These are phyloP conservation scores for Lithophane leautieri DNA, from an alignment of 2,888 invertebrate species.

Conservation along the genomic window DNA sequence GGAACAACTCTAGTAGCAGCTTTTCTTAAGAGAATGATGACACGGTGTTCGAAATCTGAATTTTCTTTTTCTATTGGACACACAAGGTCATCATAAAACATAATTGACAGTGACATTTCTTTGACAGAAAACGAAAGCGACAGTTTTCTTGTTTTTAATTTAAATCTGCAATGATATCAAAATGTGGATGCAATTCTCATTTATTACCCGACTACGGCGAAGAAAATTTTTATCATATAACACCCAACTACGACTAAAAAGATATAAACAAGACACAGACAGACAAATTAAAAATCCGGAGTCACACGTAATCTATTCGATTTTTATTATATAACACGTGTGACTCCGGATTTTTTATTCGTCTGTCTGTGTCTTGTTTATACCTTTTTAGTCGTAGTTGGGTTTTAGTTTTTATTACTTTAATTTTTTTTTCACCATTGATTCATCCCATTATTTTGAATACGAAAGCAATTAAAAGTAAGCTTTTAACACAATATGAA, in stretches of 20 bases:
- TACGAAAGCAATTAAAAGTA: background rate
- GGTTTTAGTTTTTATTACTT: too few species aligned
- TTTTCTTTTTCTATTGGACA: background rate
- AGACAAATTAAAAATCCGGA: too few species aligned
- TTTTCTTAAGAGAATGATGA: constrained; percentile 10
- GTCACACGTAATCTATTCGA: too few species aligned
- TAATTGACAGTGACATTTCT: background rate
- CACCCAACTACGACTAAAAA: too few species aligned
- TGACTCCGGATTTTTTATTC: too few species aligned
- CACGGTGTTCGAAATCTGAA: constrained; percentile 37
- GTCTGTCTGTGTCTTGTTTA: too few species aligned
- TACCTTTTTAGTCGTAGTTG: too few species aligned
- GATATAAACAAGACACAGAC: too few species aligned
- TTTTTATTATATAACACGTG: too few species aligned
- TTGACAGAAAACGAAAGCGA: constrained; percentile 3
- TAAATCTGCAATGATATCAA: background rate
- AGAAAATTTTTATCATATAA: too few species aligned
- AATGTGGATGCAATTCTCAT: background rate
- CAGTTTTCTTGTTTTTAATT: constrained; percentile 1
- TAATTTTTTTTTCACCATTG: background rate
- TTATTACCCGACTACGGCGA: too few species aligned
- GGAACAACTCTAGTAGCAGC: constrained; percentile 49
- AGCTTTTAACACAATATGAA: constrained; percentile 16
- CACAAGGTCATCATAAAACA: background rate
- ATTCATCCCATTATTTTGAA: background rate